phyloP scores from a whole-genome alignment of 2,888 invertebrate species.

The Electrophaes corylata region DNA sequence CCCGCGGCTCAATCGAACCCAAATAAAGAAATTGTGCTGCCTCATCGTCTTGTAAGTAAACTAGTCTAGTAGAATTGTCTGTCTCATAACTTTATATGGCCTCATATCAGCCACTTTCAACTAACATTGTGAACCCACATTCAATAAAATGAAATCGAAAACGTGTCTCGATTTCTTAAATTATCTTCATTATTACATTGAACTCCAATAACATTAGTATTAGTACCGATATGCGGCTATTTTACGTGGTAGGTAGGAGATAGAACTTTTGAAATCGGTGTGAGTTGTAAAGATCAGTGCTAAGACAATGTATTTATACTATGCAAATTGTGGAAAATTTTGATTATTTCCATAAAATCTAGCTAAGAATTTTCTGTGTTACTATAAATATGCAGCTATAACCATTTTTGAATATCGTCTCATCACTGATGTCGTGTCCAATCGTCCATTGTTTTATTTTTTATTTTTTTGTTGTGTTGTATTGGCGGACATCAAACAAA shows the following conservation, averaged over 20 bases:
- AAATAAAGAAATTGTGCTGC: constrained; percentile 65
- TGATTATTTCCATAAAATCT: no score
- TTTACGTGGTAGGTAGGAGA: neutral
- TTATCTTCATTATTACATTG: constrained; percentile 39
- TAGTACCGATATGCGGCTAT: constrained; percentile 17
- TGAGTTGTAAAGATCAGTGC: neutral
- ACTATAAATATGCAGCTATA: neutral
- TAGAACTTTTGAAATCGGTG: neutral
- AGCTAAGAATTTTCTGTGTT: no score
- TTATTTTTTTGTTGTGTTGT: no score
- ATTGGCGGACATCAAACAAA: no score
- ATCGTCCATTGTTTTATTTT: no score
- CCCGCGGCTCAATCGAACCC: constrained; percentile 54
- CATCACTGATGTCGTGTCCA: constrained; percentile 16
- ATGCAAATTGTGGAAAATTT: no score
- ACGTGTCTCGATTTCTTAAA: constrained; percentile 50
- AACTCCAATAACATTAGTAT: constrained; percentile 32
- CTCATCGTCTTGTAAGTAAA: constrained; percentile 68
- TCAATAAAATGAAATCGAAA: constrained; percentile 64
- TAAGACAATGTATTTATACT: no score
- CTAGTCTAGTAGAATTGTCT: constrained; percentile 59
- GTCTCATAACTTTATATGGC: constrained; percentile 55
- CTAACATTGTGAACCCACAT: constrained; percentile 49
- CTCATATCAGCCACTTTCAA: constrained; percentile 56
- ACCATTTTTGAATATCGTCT: no score